Evolutionary conservation across 2,797 vertebrate species (phyloP).

Genomic region (Mus minutoides): DNA sequence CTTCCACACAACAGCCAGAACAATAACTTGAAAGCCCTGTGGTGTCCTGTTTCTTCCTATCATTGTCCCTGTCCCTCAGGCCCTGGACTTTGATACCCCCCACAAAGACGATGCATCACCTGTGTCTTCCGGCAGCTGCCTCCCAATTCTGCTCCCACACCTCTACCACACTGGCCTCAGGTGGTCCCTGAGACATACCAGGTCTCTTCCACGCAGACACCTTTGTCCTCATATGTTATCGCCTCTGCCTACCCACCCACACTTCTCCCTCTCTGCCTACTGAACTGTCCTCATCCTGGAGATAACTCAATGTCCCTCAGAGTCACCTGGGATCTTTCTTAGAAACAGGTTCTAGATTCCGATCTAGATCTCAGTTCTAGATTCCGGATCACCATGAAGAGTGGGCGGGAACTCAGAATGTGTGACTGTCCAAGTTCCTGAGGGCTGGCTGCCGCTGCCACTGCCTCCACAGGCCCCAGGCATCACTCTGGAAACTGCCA

Average conservation of each 20-base stretch:
- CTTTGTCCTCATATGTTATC: accelerated
- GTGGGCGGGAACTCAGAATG: neutral
- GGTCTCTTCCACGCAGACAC: neutral
- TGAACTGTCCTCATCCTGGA: neutral
- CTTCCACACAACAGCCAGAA: neutral
- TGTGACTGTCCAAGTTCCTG: neutral
- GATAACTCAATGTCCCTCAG: too few relatives aligned
- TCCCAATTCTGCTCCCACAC: neutral
- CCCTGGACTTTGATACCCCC: neutral
- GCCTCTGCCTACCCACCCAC: neutral
- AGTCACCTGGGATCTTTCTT: neutral
- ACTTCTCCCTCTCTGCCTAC: neutral
- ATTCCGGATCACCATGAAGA: neutral
- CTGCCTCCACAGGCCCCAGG: neutral
- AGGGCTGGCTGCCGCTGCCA: too few relatives aligned
- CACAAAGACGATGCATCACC: accelerated
- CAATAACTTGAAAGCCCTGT: neutral
- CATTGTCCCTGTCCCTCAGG: neutral
- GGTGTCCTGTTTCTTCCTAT: accelerated
- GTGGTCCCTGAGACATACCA: accelerated
- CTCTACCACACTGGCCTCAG: neutral
- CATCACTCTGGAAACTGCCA: neutral
- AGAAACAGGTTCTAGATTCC: neutral
- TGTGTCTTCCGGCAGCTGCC: neutral
- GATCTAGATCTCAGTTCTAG: too few relatives aligned